Conservation (phyloP, 1,140 invertebrate genomes). For the Micrasema longulum region DNA sequence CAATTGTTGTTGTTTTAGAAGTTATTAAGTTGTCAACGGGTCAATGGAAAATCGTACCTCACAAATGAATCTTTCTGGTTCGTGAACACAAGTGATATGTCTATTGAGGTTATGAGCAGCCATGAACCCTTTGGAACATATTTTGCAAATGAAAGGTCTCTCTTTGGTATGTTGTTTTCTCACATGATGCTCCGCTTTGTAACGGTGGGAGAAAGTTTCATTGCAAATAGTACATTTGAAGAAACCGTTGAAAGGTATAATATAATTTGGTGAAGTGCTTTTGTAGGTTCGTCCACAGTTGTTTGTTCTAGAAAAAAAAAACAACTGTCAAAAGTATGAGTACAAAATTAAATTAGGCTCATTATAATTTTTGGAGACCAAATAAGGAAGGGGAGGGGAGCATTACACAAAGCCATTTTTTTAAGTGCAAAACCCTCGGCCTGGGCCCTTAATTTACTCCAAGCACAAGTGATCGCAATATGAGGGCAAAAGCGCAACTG, state of each 20-base stretch:
- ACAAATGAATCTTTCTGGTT: conserved; percentile 46
- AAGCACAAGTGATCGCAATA: too few species aligned
- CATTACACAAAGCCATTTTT: too few species aligned
- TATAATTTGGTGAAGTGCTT: conserved; percentile 21
- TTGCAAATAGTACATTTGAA: conserved; percentile 44
- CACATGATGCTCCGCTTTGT: conserved; percentile 47
- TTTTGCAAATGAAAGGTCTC: conserved; percentile 44
- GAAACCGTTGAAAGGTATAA: conserved; percentile 21
- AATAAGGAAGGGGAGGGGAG: too few species aligned
- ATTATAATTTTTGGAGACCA: too few species aligned
- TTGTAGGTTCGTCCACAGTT: conserved; percentile 44
- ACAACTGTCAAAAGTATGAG: too few species aligned
- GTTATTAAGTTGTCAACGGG: too few species aligned
- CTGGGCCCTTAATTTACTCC: too few species aligned
- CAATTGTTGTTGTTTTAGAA: too few species aligned
- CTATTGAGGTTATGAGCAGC: conserved; percentile 44
- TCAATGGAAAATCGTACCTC: conserved; percentile 35
- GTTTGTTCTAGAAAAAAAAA: conserved; percentile 41
- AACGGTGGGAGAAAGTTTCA: conserved; percentile 30
- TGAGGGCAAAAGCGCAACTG: too few species aligned
- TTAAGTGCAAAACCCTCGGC: too few species aligned
- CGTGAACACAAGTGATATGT: conserved; percentile 46
- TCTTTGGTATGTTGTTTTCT: conserved; percentile 47
- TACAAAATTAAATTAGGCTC: too few species aligned
- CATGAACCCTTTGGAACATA: conserved; percentile 43